A percentile compares a stretch with the other conserved stretches of the same genome.
Conservation (phyloP, 2,113 vertebrate genomes). For the Bungarus multicinctus region DNA sequence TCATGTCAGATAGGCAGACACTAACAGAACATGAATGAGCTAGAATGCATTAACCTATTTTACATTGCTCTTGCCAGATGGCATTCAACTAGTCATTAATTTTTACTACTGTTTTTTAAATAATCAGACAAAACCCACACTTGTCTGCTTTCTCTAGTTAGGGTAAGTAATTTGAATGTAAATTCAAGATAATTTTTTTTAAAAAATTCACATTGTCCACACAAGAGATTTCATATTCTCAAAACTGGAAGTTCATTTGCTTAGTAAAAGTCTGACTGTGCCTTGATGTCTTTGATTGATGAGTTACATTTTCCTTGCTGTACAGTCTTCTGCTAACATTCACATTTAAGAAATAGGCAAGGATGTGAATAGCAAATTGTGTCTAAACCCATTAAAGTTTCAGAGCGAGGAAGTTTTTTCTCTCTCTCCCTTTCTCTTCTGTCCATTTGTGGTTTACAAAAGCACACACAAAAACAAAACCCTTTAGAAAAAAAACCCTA, state of each 20-base stretch:
- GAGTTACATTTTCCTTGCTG: slow-evolving; percentile 32
- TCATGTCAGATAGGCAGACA: not conserved
- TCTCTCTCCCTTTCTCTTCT: not conserved
- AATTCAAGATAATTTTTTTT: slow-evolving; percentile 19
- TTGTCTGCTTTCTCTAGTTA: slow-evolving; percentile 46
- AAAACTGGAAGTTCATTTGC: slow-evolving; percentile 22
- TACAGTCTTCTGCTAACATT: slow-evolving; percentile 3
- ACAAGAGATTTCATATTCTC: not conserved
- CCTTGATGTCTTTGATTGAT: slow-evolving; percentile 6
- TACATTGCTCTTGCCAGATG: slow-evolving; percentile 39
- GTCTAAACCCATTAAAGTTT: slow-evolving; percentile 22
- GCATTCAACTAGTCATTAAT: slow-evolving; percentile 47
- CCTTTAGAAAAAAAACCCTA: not conserved
- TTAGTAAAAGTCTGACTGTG: not conserved
- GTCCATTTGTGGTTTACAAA: not conserved
- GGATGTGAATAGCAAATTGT: slow-evolving; percentile 18
- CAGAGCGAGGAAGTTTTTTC: slow-evolving; percentile 14
- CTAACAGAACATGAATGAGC: slow-evolving; percentile 43
- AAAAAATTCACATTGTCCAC: slow-evolving; percentile 28
- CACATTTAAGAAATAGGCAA: slow-evolving; percentile 17
- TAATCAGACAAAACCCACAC: slow-evolving; percentile 46
- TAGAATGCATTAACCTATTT: slow-evolving; percentile 61
- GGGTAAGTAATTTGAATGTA: slow-evolving; percentile 28
- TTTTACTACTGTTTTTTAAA: slow-evolving; percentile 50
- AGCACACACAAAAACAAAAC: not conserved